A percentile compares a stretch with the other conserved stretches of the same genome.
These are phyloP conservation scores for Leptinotarsa texana DNA, from an alignment of 1,140 invertebrate species.

Conservation along the genomic window DNA sequence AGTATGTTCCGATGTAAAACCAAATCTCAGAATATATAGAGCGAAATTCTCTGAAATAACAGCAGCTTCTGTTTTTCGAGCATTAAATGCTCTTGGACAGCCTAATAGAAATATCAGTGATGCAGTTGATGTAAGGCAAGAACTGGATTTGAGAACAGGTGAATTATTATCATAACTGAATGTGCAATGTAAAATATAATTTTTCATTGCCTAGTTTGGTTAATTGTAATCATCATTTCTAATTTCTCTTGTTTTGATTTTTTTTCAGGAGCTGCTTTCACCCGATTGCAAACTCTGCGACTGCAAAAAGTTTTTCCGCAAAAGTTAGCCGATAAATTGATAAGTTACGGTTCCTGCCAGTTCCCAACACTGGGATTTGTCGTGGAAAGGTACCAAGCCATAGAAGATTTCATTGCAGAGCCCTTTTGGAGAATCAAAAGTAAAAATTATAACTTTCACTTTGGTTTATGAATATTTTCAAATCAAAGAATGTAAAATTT, in stretches of 20 bases:
- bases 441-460: constrained; percentile 41
- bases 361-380: constrained; percentile 98
- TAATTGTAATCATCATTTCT: neutral
- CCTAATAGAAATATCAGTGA: constrained; percentile 87
- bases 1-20: constrained; percentile 83
- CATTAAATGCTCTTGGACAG: constrained; percentile 75
- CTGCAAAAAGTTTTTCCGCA: constrained; percentile 84
- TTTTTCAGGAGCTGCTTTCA: constrained; percentile 89
- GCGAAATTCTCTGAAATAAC: constrained; percentile 99
- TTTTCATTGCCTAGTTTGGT: neutral
- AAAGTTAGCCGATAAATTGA: constrained; percentile 74
- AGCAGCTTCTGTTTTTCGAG: constrained; percentile 73
- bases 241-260: neutral
- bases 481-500: neutral
- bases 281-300: constrained; percentile 95
- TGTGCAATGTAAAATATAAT: neutral
- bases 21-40: constrained; percentile 76
- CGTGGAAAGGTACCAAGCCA: constrained; percentile 89
- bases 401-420: constrained; percentile 87
- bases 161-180: neutral
- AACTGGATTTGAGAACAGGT: constrained; percentile 97
- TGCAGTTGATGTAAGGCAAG: constrained; percentile 93
- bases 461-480: too few relatives aligned
- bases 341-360: constrained; percentile 98
- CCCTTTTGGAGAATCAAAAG: constrained; percentile 92